Evolutionary conservation across 2,113 vertebrate genomes (phyloP).

Genomic region (Albula goreensis): DNA sequence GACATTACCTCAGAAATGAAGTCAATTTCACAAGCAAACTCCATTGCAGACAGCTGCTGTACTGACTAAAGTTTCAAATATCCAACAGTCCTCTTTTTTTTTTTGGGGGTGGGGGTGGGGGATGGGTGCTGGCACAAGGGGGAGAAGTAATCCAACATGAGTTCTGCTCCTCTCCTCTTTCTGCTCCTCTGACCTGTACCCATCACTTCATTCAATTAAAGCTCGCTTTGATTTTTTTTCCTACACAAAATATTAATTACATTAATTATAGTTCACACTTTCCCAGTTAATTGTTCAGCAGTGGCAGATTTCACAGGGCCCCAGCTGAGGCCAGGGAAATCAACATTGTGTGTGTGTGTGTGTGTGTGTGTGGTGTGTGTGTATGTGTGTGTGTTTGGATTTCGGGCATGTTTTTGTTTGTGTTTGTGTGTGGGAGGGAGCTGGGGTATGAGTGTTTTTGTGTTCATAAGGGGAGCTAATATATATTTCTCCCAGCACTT

Average conservation of each 20-base stretch:
- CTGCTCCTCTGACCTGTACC: conserved; percentile 53
- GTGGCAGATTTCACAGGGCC: conserved; percentile 53
- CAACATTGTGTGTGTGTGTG: conserved; percentile 52
- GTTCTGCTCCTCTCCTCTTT: conserved; percentile 13
- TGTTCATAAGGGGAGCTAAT: too few relatives aligned
- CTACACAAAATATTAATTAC: conserved; percentile 66
- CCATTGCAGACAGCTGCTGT: too few relatives aligned
- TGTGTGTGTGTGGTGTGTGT: too few relatives aligned
- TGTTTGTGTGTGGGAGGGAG: too few relatives aligned
- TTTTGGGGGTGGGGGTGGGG: background rate
- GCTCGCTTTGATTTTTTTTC: conserved; percentile 50
- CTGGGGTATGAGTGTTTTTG: too few relatives aligned
- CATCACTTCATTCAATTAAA: conserved; percentile 60
- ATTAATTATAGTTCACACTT: conserved; percentile 68
- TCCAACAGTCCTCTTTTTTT: too few relatives aligned
- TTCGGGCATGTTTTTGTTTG: too few relatives aligned
- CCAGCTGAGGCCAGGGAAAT: conserved; percentile 68
- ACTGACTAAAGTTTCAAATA: too few relatives aligned
- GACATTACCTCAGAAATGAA: background rate
- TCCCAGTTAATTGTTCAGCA: conserved; percentile 66
- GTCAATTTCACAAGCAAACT: too few relatives aligned
- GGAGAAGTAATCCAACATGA: background rate
- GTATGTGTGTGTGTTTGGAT: too few relatives aligned
- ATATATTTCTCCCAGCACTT: conserved; percentile 55
- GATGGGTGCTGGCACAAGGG: background rate